Conservation (phyloP, 2,113 vertebrate species). For the Chaetura pelagica region DNA sequence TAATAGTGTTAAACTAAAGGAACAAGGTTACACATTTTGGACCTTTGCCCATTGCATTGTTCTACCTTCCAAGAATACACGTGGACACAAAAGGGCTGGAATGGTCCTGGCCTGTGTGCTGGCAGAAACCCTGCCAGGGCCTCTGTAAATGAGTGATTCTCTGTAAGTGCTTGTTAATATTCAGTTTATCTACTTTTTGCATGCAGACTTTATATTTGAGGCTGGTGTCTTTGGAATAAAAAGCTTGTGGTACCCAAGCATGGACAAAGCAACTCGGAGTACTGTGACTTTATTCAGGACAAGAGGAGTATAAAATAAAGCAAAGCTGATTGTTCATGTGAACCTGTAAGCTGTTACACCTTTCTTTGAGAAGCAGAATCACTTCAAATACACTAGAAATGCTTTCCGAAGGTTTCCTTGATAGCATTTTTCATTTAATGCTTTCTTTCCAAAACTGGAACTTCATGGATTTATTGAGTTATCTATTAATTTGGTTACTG, state of each 20-base stretch:
- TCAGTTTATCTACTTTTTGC: not conserved
- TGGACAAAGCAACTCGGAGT: not conserved
- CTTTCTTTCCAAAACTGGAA: not conserved
- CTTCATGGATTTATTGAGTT: not conserved
- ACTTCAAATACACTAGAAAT: not conserved
- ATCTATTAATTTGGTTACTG: not conserved
- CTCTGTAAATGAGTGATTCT: not conserved
- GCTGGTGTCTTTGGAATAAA: not conserved
- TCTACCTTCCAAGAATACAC: not conserved
- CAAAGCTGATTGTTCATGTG: not conserved
- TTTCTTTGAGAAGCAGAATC: not conserved
- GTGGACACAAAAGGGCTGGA: not conserved
- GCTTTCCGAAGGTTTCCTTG: not conserved
- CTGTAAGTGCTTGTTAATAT: not conserved
- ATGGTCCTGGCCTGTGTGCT: not conserved
- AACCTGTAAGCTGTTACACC: no score
- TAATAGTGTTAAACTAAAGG: not conserved
- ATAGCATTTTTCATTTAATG: not conserved
- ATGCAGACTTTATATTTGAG: not conserved
- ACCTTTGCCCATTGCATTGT: not conserved
- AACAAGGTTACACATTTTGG: not conserved
- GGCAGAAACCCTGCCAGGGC: not conserved
- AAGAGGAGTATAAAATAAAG: not conserved
- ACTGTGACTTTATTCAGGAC: not conserved
- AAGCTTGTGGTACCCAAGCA: not conserved